phyloP scores from a whole-genome alignment of 2,797 vertebrate genomes.

The Carcharodon carcharias region DNA sequence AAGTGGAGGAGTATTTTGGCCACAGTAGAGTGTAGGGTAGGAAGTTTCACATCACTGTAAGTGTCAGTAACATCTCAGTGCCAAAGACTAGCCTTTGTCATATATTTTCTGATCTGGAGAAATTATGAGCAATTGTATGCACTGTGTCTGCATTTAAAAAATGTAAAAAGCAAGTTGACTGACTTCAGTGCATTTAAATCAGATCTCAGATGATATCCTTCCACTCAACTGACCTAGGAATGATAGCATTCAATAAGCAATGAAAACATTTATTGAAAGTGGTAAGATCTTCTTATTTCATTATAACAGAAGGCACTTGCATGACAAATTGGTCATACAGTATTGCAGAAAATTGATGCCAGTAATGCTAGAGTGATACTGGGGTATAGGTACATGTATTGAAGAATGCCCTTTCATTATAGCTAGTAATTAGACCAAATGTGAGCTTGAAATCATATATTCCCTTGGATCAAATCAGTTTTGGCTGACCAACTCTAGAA shows the following conservation, averaged over 20 bases:
- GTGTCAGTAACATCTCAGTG: background rate
- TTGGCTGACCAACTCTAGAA: background rate
- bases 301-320: background rate
- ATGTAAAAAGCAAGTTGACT: background rate
- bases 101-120: background rate
- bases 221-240: background rate
- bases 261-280: background rate
- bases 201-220: background rate
- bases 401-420: background rate
- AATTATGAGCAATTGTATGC: background rate
- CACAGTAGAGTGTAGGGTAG: background rate
- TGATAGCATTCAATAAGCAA: background rate
- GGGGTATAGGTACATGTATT: background rate
- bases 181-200: background rate
- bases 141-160: background rate
- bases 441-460: background rate
- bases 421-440: background rate
- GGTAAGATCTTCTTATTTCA: background rate
- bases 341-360: background rate
- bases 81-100: background rate
- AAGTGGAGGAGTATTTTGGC: background rate
- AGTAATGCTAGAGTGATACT: background rate
- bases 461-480: background rate
- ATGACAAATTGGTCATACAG: background rate
- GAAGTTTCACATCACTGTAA: background rate